phyloP scores from a whole-genome alignment of 2,888 invertebrate genomes.

The Panzeria rudis region DNA sequence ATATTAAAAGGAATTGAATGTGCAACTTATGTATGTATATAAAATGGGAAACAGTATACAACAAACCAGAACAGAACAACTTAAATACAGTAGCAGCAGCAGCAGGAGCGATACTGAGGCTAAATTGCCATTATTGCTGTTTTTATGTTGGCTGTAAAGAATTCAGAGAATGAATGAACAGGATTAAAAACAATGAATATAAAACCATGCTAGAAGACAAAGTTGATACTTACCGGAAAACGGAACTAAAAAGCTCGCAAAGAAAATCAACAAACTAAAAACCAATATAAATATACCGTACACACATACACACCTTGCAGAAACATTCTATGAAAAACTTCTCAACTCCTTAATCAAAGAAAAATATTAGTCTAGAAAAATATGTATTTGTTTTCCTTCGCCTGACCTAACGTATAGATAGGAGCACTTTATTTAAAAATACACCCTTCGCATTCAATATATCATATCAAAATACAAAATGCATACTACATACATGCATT shows the following conservation, averaged over 20 bases:
- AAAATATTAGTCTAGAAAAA: background rate
- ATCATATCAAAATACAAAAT: too few species aligned
- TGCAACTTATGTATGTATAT: background rate
- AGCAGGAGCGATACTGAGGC: conserved; percentile 28
- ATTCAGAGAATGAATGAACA: conserved; percentile 22
- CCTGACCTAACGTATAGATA: too few species aligned
- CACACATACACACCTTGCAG: background rate
- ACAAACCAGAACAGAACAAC: conserved; percentile 15
- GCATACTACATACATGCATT: too few species aligned
- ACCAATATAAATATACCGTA: conserved; percentile 4
- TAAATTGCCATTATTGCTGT: conserved; percentile 27
- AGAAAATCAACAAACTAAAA: conserved; percentile 42
- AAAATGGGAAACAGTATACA: conserved; percentile 14
- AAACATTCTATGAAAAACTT: conserved; percentile 7
- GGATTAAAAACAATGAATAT: conserved; percentile 59
- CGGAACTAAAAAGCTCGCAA: conserved; percentile 61
- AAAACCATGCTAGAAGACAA: conserved; percentile 57
- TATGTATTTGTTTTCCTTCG: too few species aligned
- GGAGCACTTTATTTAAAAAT: too few species aligned
- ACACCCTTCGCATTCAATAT: too few species aligned
- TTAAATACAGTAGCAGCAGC: conserved; percentile 35
- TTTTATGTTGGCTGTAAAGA: conserved; percentile 32
- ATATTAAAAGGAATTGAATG: conserved; percentile 35
- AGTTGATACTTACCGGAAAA: conserved; percentile 65
- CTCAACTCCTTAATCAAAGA: background rate